Evolutionary conservation across 2,113 vertebrate species (phyloP).

Genomic region (Sorex fumeus): DNA sequence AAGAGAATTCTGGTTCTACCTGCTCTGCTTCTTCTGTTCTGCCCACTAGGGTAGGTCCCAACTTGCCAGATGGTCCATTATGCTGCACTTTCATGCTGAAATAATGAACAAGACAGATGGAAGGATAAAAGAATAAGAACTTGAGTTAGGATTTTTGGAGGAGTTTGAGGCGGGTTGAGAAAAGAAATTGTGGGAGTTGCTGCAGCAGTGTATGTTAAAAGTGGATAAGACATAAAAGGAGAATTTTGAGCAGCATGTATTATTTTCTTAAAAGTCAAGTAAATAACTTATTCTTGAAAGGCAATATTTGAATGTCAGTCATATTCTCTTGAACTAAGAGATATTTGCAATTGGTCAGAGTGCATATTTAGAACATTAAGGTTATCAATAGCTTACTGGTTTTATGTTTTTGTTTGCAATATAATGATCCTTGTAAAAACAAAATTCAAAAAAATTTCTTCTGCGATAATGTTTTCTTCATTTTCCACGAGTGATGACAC

Average conservation of each 20-base stretch:
- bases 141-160: neutral
- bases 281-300: constrained; percentile 36
- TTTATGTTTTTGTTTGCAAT: neutral
- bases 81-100: neutral
- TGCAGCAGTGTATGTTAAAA: neutral
- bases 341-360: neutral
- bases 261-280: constrained; percentile 18
- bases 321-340: constrained; percentile 16
- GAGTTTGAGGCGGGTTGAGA: neutral
- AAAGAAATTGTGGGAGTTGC: neutral
- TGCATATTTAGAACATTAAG: constrained; percentile 8
- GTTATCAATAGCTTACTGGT: neutral
- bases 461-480: neutral
- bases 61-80: neutral
- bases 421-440: neutral
- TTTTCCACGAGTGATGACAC: neutral
- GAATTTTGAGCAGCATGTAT: neutral
- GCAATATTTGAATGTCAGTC: neutral
- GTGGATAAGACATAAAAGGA: neutral
- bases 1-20: neutral
- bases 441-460: constrained; percentile 26
- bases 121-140: neutral
- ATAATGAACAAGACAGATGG: neutral
- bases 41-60: neutral
- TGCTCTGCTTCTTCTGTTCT: neutral